These are phyloP conservation scores for Mustela erminea DNA, from an alignment of 2,797 vertebrate genomes.

Conservation along the genomic window DNA sequence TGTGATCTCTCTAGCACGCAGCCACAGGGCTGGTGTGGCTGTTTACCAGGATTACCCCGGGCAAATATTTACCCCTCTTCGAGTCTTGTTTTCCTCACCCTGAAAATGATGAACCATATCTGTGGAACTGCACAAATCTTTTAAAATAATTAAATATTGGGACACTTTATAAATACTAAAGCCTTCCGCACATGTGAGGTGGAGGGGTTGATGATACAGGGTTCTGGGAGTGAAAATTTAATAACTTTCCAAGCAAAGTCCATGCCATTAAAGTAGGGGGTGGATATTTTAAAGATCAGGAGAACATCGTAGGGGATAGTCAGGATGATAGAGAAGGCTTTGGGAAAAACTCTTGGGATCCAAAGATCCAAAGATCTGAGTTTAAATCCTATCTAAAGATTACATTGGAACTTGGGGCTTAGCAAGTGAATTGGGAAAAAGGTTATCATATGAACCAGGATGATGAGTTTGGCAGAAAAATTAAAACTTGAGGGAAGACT, in stretches of 20 bases:
- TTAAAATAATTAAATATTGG: not conserved
- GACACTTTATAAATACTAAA: not conserved
- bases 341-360: not conserved
- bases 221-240: not conserved
- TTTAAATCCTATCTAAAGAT: not conserved
- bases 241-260: not conserved
- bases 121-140: not conserved
- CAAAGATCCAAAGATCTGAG: constrained; percentile 9
- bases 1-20: not conserved
- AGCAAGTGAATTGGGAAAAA: not conserved
- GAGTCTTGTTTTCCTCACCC: not conserved
- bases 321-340: not conserved
- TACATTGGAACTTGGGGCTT: not conserved
- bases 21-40: not conserved
- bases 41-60: not conserved
- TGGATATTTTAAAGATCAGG: not conserved
- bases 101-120: not conserved
- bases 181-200: not conserved
- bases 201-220: not conserved
- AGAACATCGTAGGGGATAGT: not conserved
- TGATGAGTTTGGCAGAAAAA: not conserved
- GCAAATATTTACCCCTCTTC: not conserved
- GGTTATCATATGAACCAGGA: not conserved
- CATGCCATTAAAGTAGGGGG: not conserved
- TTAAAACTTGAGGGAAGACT: not conserved